Conservation (phyloP, 37 sponge, comb jelly and placozoan genomes). For the Halichondria panicea region DNA sequence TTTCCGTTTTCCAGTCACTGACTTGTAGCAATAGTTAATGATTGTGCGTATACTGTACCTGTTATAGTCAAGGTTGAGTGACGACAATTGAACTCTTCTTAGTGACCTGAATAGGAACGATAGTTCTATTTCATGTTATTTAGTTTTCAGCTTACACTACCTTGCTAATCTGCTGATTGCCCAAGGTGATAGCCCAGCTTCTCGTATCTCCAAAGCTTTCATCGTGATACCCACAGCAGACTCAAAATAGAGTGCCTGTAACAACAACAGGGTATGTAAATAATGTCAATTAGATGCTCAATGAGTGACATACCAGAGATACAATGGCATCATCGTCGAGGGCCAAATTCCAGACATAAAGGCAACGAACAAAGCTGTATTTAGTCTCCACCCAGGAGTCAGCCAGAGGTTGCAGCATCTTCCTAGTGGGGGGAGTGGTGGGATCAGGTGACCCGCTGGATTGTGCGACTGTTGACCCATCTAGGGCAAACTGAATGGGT, state of each 20-base stretch:
- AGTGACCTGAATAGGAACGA: too few species aligned
- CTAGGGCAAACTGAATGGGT: too few species aligned
- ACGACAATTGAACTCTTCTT: background rate
- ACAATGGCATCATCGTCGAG: conserved; percentile 44
- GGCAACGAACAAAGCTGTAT: conserved; percentile 27
- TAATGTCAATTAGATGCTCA: background rate
- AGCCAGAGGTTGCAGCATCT: conserved; percentile 17
- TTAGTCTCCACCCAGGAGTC: conserved; percentile 9
- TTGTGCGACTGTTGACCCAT: too few species aligned
- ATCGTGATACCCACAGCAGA: conserved; percentile 15
- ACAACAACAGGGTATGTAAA: background rate
- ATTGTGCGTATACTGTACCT: background rate
- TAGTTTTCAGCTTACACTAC: conserved; percentile 7
- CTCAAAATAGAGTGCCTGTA: conserved; percentile 61
- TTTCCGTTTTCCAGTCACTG: too few species aligned
- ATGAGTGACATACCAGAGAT: conserved; percentile 17
- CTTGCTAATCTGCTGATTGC: conserved; percentile 35
- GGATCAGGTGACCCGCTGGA: too few species aligned
- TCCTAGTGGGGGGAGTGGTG: background rate
- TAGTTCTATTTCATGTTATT: too few species aligned
- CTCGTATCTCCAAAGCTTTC: conserved; percentile 44
- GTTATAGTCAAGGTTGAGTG: conserved; percentile 27
- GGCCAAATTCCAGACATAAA: conserved; percentile 40
- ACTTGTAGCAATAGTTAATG: background rate
- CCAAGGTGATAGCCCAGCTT: conserved; percentile 43